These are phyloP conservation scores for Umimayanthus kanabou DNA, from an alignment of 92 coral and sea anemone species.

Conservation along the genomic window DNA sequence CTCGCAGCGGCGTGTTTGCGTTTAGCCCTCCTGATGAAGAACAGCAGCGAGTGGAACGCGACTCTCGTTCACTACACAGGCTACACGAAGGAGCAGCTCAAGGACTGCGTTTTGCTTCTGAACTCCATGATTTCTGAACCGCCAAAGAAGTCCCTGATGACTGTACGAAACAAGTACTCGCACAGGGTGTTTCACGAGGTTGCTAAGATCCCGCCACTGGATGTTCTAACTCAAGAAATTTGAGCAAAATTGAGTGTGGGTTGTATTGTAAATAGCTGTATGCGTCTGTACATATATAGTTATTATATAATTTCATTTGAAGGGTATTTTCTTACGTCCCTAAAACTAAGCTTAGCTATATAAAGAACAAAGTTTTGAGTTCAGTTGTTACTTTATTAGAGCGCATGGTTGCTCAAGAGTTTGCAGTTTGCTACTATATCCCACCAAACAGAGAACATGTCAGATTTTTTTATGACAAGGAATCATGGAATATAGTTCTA, in stretches of 20 bases:
- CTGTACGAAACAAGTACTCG: slow-evolving; percentile 89
- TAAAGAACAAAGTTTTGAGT: no score
- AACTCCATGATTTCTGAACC: slow-evolving; percentile 84
- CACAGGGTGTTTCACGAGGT: slow-evolving; percentile 95
- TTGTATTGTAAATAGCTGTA: slow-evolving; percentile 16
- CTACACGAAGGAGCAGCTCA: slow-evolving; percentile 70
- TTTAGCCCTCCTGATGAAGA: slow-evolving; percentile 84
- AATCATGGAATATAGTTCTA: no score
- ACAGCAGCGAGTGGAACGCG: slow-evolving; percentile 80
- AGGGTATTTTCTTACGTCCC: background rate
- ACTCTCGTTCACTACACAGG: slow-evolving; percentile 91
- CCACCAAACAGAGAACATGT: no score
- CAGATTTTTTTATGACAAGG: no score
- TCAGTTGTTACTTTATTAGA: no score
- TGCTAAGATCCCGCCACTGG: slow-evolving; percentile 87
- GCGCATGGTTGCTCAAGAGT: no score
- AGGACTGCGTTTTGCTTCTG: slow-evolving; percentile 76
- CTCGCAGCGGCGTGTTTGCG: slow-evolving; percentile 88
- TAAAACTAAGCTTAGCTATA: background rate
- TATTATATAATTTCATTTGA: background rate
- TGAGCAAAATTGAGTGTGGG: background rate
- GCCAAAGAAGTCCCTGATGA: slow-evolving; percentile 88
- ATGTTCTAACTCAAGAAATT: slow-evolving; percentile 70
- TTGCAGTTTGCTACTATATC: no score
- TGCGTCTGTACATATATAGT: background rate